These are phyloP conservation scores for Idaea dimidiata DNA, from an alignment of 2,888 invertebrate genomes.

Conservation along the genomic window DNA sequence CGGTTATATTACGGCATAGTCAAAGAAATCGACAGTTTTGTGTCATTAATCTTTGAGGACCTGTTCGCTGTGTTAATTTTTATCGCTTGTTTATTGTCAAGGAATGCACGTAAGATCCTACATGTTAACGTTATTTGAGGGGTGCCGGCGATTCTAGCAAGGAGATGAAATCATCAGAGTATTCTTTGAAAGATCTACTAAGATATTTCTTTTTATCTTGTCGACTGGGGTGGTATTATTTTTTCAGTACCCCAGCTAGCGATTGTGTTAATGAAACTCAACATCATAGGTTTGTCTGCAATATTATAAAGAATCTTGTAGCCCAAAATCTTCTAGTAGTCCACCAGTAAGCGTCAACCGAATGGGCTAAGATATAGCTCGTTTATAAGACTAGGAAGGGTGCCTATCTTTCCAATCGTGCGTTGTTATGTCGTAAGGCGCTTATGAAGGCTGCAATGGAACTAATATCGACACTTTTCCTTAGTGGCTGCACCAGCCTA, in stretches of 20 bases:
- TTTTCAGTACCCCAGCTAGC: neutral
- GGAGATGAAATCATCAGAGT: neutral
- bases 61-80: constrained; percentile 17
- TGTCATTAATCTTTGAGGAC: constrained; percentile 52
- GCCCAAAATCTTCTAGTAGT: no score
- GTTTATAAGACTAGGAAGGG: no score
- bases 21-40: constrained; percentile 46
- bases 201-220: neutral
- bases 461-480: no score
- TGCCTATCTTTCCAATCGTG: no score
- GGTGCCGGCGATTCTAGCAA: neutral
- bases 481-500: no score
- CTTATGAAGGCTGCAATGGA: no score
- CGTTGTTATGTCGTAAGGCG: no score
- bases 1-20: constrained; percentile 44
- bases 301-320: no score
- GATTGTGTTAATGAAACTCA: no score
- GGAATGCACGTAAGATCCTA: constrained; percentile 40
- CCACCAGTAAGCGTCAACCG: no score
- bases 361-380: no score
- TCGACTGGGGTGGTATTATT: neutral
- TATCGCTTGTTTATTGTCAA: constrained; percentile 34
- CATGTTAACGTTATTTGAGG: constrained; percentile 27
- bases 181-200: neutral
- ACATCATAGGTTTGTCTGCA: no score